phyloP scores from a whole-genome alignment of 2,113 vertebrate species.

The Anguilla japonica region DNA sequence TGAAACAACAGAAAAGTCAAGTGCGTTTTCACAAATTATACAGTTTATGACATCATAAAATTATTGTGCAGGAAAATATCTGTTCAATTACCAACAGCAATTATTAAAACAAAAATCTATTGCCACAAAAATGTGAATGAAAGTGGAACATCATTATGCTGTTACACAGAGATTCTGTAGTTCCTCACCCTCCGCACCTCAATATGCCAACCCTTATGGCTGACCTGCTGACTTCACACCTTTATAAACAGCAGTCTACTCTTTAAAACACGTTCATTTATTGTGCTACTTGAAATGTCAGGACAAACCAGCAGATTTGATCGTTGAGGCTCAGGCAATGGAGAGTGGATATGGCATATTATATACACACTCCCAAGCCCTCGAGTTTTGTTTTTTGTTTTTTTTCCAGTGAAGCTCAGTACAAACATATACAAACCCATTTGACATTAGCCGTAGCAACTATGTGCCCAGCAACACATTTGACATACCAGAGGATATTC shows the following conservation, averaged over 20 bases:
- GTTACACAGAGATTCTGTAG: not conserved
- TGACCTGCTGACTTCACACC: not conserved
- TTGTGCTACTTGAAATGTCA: conserved; percentile 16
- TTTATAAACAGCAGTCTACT: not conserved
- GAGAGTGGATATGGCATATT: not conserved
- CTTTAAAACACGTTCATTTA: conserved; percentile 1
- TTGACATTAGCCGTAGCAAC: conserved; percentile 10
- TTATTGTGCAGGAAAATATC: not conserved
- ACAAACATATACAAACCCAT: not conserved
- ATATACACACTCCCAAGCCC: not conserved
- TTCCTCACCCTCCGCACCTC: not conserved
- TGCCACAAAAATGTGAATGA: not conserved
- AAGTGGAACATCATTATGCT: not conserved
- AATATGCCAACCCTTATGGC: not conserved
- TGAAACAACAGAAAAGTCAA: not conserved
- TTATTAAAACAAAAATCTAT: not conserved
- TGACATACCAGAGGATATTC: conserved; percentile 4
- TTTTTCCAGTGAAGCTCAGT: not conserved
- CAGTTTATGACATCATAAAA: not conserved
- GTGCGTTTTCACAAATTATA: not conserved
- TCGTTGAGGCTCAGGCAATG: conserved; percentile 1
- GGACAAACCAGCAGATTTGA: not conserved
- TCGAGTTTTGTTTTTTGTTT: not conserved
- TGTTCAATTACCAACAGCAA: not conserved
- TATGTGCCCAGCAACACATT: not conserved